Evolutionary conservation across 1,140 invertebrate species (phyloP).

Genomic region (Cydia pomonella): DNA sequence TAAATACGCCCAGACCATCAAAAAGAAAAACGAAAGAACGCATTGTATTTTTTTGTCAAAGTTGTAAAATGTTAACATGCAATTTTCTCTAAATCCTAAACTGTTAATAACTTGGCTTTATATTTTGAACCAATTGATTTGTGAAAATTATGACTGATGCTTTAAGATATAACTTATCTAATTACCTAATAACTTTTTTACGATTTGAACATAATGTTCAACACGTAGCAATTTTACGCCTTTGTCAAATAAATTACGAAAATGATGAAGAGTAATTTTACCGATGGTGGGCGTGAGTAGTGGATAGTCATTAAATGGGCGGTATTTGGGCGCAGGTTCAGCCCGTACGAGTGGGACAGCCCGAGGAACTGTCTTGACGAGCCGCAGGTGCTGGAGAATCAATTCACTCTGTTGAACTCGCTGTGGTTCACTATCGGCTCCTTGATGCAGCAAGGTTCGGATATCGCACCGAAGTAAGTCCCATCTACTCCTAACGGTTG

Average conservation of each 20-base stretch:
- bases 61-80: background rate
- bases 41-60: background rate
- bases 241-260: background rate
- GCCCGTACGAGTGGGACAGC: slow-evolving; percentile 95
- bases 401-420: slow-evolving; percentile 93
- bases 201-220: too few species aligned
- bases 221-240: background rate
- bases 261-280: background rate
- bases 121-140: background rate
- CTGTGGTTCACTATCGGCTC: slow-evolving; percentile 94
- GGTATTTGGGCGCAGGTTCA: slow-evolving; percentile 85
- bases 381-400: slow-evolving; percentile 90
- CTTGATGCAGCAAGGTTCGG: slow-evolving; percentile 95
- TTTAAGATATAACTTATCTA: background rate
- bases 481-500: slow-evolving; percentile 46
- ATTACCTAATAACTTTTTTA: too few species aligned
- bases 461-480: slow-evolving; percentile 91
- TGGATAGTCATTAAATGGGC: slow-evolving; percentile 48
- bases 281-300: slow-evolving; percentile 17
- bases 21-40: background rate
- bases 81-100: background rate
- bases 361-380: slow-evolving; percentile 90
- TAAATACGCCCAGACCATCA: slow-evolving; percentile 8
- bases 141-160: background rate
- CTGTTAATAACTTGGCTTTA: background rate